Percentiles rank a stretch among this genome's conserved stretches.
These are phyloP conservation scores for Aphelocoma coerulescens DNA, from an alignment of 2,113 vertebrate genomes.

Conservation along the genomic window DNA sequence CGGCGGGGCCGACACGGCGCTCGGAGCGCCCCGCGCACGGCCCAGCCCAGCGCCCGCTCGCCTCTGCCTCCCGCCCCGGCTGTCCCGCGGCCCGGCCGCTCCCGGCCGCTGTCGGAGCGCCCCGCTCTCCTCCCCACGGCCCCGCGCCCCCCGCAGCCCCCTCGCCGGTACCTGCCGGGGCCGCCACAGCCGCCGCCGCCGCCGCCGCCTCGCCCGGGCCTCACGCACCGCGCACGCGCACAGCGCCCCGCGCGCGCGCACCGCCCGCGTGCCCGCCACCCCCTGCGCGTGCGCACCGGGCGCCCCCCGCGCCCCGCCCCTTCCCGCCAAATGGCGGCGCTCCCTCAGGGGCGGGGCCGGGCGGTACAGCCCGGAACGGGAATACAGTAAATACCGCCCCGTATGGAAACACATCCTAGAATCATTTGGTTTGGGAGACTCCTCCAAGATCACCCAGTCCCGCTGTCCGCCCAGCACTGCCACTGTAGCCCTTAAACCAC, in stretches of 20 bases:
- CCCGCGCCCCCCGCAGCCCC: too few species aligned
- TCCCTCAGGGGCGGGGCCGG: rapidly evolving
- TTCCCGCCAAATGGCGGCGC: neutral
- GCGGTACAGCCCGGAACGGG: neutral
- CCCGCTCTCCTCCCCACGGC: too few species aligned
- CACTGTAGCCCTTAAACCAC: neutral
- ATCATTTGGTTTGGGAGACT: neutral
- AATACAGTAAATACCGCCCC: neutral
- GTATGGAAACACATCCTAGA: neutral
- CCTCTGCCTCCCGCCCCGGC: too few species aligned
- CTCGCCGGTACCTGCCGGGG: too few species aligned
- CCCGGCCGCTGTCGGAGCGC: too few species aligned
- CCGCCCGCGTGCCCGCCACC: too few species aligned
- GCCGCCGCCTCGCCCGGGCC: too few species aligned
- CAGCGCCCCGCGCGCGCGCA: too few species aligned
- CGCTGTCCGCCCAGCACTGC: neutral
- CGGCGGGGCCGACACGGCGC: neutral
- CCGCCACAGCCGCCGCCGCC: too few species aligned
- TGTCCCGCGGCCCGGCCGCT: too few species aligned
- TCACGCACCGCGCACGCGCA: too few species aligned
- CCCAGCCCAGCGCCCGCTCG: neutral
- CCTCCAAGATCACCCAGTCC: too few species aligned
- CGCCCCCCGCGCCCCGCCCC: neutral
- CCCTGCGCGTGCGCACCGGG: neutral
- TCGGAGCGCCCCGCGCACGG: neutral